Evolutionary conservation across 2,888 invertebrate genomes (phyloP), one percentile per base, ranked within the genome.

Genomic region (Flexamia atlantica): DNA sequence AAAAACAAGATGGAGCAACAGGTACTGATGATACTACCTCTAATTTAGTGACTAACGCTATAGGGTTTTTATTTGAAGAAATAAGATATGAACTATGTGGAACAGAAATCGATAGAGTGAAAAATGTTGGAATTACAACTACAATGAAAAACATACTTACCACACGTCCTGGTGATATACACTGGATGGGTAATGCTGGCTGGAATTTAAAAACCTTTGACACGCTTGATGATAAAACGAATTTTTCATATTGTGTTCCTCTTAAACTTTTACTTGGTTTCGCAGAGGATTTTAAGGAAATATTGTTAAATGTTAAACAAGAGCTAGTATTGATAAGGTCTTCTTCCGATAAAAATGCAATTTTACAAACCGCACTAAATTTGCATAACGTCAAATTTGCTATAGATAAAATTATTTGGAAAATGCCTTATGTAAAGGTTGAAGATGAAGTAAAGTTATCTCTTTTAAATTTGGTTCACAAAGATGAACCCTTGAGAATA

Each of bases 211-310:
- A 36, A 32, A 40, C 40, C n/a, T 32, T 23, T n/a, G 20, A 40
- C 5, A 14, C 40, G 23, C 28, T 60, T 60, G 60, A 23, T 12
- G 60, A 23, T 23, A 60, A 28, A 23, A 28, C 60, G 5, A 60
- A 28, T 2, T 60, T 74, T 74, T 74, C 74, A 40, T 74, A 32
- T 74, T 40, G 74, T 40, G 30, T 74, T 17, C 74, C 74, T 25
- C 46, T 74, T 17, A 74, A 42, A n/a, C 25, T 74, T 3, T 23
- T 74, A 74, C 42, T 74, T 17, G 74, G 74, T 30, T 74, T 74
- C 20, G 74, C n/a, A n/a, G 74, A 74, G 23, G 42, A 74, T 42
- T 74, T 32, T 74, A 36, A 74, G 23, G 25, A 74, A 23, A 42
- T 74, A 40, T n/a, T 74, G 25, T 20, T 74, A n/a, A 74, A 40